phyloP scores from a whole-genome alignment of 2,113 vertebrate genomes.

The Caretta caretta region DNA sequence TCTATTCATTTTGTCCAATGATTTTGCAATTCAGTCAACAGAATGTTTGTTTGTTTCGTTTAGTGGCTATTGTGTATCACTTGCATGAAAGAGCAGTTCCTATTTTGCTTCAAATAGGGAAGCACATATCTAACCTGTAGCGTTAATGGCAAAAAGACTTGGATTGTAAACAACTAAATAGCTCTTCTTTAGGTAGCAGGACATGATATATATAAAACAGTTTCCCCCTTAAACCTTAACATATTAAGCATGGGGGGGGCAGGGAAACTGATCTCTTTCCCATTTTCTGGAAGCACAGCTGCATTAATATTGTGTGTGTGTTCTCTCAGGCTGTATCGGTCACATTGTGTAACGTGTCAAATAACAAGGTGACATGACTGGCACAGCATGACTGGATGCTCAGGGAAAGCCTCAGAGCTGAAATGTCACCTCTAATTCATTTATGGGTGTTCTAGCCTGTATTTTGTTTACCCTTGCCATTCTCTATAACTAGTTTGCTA shows the following conservation, averaged over 20 bases:
- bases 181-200: not conserved
- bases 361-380: conserved; percentile 49
- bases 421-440: conserved; percentile 60
- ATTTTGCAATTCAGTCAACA: conserved; percentile 14
- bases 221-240: conserved; percentile 11
- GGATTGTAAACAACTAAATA: not conserved
- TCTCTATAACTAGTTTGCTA: not conserved
- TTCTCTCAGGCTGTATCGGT: conserved; percentile 50
- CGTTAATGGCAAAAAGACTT: not conserved
- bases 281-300: conserved; percentile 47
- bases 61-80: not conserved
- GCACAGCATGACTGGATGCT: not conserved
- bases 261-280: conserved; percentile 41
- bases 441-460: conserved; percentile 14
- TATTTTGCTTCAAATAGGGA: not conserved
- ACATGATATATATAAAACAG: not conserved
- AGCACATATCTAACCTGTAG: not conserved
- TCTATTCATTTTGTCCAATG: not conserved
- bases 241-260: conserved; percentile 30
- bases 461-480: conserved; percentile 27
- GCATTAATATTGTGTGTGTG: conserved; percentile 9
- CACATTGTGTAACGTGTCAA: accelerated
- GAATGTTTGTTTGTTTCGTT: conserved; percentile 1
- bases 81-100: conserved; percentile 10
- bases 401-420: conserved; percentile 35